Percentiles rank a stretch among this genome's conserved stretches.
Evolutionary conservation across 1,140 invertebrate genomes (phyloP).

Genomic region (Zaprionus gabonicus): DNA sequence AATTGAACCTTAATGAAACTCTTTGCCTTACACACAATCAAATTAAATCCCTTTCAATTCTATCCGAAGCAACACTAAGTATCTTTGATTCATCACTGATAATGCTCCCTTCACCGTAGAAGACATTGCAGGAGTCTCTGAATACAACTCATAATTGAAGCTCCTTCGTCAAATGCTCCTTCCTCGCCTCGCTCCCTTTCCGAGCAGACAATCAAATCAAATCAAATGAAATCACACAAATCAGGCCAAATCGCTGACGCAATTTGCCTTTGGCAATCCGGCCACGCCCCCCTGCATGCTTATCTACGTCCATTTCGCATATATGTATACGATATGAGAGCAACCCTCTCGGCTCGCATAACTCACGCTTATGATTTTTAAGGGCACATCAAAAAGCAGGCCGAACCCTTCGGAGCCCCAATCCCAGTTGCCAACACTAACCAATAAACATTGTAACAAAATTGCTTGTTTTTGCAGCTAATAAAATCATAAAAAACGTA

Average conservation of each 20-base stretch:
- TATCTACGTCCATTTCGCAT: conserved; percentile 5
- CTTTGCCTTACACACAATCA: too few relatives aligned
- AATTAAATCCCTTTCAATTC: too few relatives aligned
- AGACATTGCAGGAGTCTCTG: background rate
- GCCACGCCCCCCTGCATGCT: background rate
- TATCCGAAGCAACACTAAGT: background rate
- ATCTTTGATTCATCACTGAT: background rate
- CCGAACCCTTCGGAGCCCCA: conserved; percentile 51
- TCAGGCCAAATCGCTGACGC: conserved; percentile 71
- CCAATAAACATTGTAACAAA: conserved; percentile 81
- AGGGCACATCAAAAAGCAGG: conserved; percentile 69
- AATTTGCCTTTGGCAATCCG: conserved; percentile 55
- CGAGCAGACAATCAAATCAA: conserved; percentile 60
- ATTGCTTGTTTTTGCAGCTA: conserved; percentile 83
- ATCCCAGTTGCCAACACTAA: conserved; percentile 55
- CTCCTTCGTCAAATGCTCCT: background rate
- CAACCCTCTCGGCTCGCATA: conserved; percentile 48
- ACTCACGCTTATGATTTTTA: conserved; percentile 82
- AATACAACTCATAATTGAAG: conserved; percentile 42
- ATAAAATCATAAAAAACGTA: conserved; percentile 81
- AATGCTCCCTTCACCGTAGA: background rate
- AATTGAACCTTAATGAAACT: conserved; percentile 16
- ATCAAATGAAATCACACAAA: conserved; percentile 74
- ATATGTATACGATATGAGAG: conserved; percentile 4
- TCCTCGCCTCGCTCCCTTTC: background rate